phyloP scores from a whole-genome alignment of 2,113 vertebrate species.

The Xiphophorus maculatus region DNA sequence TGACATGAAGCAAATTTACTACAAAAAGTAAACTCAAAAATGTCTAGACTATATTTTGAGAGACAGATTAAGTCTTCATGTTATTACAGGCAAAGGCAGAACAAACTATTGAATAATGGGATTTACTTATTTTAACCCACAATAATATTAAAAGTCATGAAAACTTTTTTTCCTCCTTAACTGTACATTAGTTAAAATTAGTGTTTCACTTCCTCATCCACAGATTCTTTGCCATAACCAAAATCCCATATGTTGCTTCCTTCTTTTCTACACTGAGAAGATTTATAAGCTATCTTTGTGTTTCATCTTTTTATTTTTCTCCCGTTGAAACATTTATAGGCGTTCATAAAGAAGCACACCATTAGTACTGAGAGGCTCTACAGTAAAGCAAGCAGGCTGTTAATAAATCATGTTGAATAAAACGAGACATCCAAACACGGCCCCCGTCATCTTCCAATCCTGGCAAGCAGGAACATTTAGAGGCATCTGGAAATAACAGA shows the following conservation, averaged over 20 bases:
- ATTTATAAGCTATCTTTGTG: constrained; percentile 72
- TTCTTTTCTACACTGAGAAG: constrained; percentile 54
- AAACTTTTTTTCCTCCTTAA: no score
- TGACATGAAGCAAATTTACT: no score
- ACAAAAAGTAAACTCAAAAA: no score
- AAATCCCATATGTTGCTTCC: constrained; percentile 28
- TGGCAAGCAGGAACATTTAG: constrained; percentile 60
- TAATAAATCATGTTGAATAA: constrained; percentile 78
- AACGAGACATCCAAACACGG: constrained; percentile 69
- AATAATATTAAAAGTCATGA: no score
- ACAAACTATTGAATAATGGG: no score
- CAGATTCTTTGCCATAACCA: background rate
- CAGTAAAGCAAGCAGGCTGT: constrained; percentile 66
- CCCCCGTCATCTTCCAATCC: constrained; percentile 49
- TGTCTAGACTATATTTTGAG: no score
- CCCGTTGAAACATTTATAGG: constrained; percentile 76
- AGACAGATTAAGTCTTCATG: no score
- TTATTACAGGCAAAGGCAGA: no score
- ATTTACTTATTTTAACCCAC: no score
- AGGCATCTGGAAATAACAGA: constrained; percentile 59
- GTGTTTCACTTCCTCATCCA: background rate
- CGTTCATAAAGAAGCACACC: constrained; percentile 76
- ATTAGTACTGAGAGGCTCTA: constrained; percentile 73
- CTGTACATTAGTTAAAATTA: background rate
- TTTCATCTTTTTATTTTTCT: constrained; percentile 76